Evolutionary conservation across 2,888 invertebrate species (phyloP), one percentile per base, ranked within the genome.

Genomic region (Lydus trimaculatus): DNA sequence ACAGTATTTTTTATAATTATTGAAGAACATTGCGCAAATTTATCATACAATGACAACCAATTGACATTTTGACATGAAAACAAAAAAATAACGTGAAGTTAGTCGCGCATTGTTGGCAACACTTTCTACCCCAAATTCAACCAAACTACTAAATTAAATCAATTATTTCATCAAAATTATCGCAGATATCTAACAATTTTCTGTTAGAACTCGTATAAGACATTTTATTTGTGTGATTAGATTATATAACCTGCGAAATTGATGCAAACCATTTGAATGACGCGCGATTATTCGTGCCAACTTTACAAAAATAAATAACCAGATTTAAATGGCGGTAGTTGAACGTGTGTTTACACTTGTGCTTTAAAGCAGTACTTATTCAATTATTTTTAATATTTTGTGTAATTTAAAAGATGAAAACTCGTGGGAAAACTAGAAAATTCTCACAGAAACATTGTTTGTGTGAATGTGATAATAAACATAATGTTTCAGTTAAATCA

Each of bases 301-400:
- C 25, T 3, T 25, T 4, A 23, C 23, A 52, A 52, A 23, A 1
- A 13, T 4, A 52, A 25, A 6, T 52, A 13, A 13, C 52, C 13
- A 52, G 5, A 52, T 52, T 52, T 11, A 25, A 52, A 52, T 52
- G 52, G 52, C 52, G 52, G 52, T 52, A 23, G 52, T 25, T 52
- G 25, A 11, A 0, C 17, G 48, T 23, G 23, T 52, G 52, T 52
- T 52, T 52, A 52, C 48, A 52, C 11, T 52, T 25, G 52, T 52
- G 23, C 11, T 43, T 33, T 33, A 33, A 33, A 33, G 39, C 4
- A 4, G 15, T n/a, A 4, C 11, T 3, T 11, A 33, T 33, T 33
- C 1, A 4, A 36, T 15, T 15, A 5, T 36, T 36, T 43, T 43
- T n/a, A 13, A 17, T 17, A 43, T 17, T 43, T 7, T 7, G 43